Percentiles rank a stretch among this genome's conserved stretches.
Conservation (phyloP, 2,797 vertebrate species). For the Neosilurus mollespiculum region DNA sequence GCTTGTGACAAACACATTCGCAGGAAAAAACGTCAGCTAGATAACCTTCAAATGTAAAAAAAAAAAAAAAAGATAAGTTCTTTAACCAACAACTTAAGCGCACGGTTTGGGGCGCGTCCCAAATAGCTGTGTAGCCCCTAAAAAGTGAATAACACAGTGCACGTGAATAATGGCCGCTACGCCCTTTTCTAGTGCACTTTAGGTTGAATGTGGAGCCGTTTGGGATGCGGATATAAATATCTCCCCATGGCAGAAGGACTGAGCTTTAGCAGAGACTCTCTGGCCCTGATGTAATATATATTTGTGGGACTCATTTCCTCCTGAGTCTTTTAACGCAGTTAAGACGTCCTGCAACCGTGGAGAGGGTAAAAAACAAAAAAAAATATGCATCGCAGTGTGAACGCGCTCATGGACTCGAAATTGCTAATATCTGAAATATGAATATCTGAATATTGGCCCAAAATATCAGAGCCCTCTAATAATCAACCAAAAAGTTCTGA, state of each 20-base stretch:
- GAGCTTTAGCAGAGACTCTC: background rate
- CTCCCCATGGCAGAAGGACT: background rate
- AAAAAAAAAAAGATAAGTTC: background rate
- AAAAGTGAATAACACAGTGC: background rate
- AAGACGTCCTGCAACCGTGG: background rate
- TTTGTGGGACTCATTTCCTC: background rate
- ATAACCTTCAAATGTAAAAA: background rate
- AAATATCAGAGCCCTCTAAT: no score
- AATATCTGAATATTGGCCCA: no score
- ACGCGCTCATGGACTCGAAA: no score
- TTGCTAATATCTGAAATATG: no score
- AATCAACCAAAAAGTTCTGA: no score
- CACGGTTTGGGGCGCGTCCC: background rate
- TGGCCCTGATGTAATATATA: slow-evolving; percentile 32
- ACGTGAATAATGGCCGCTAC: background rate
- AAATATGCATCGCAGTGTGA: no score
- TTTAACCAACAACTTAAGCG: background rate
- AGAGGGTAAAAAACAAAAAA: background rate
- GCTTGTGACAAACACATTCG: background rate
- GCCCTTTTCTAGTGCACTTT: slow-evolving; percentile 21
- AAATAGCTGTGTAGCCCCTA: background rate
- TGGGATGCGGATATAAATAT: background rate
- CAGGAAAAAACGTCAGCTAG: background rate
- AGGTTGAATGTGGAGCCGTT: background rate
- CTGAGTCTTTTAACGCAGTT: background rate